Evolutionary conservation across 2,113 vertebrate genomes (phyloP).

Genomic region (Illadopsis cleaveri): DNA sequence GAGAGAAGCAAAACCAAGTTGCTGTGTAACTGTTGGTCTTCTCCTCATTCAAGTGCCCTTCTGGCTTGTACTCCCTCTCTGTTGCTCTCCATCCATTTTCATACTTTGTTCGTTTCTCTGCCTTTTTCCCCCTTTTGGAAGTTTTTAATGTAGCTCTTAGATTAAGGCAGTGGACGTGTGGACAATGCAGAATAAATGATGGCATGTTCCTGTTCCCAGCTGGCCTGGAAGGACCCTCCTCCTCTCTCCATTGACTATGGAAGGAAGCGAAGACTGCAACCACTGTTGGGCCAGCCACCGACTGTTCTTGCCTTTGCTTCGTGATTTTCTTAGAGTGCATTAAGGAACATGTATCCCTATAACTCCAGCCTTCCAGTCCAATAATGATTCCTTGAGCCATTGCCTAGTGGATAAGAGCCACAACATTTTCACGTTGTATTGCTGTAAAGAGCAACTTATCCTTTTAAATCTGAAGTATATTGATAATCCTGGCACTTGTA

Average conservation of each 20-base stretch:
- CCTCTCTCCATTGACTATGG: background rate
- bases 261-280: background rate
- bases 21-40: background rate
- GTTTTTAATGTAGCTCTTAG: background rate
- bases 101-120: background rate
- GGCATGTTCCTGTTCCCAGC: background rate
- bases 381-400: background rate
- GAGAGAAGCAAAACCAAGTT: background rate
- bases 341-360: background rate
- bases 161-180: background rate
- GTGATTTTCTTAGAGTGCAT: background rate
- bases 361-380: background rate
- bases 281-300: background rate
- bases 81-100: background rate
- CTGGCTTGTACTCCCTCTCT: background rate
- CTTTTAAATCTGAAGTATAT: background rate
- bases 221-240: background rate
- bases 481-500: background rate
- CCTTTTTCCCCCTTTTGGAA: background rate
- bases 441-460: background rate
- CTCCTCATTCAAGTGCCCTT: background rate
- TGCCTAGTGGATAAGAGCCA: background rate
- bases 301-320: background rate
- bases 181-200: background rate
- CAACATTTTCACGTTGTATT: background rate